A percentile compares a stretch with the other conserved stretches of the same genome.
These are phyloP conservation scores for Equus przewalskii DNA, from an alignment of 2,113 vertebrate genomes.

Conservation along the genomic window DNA sequence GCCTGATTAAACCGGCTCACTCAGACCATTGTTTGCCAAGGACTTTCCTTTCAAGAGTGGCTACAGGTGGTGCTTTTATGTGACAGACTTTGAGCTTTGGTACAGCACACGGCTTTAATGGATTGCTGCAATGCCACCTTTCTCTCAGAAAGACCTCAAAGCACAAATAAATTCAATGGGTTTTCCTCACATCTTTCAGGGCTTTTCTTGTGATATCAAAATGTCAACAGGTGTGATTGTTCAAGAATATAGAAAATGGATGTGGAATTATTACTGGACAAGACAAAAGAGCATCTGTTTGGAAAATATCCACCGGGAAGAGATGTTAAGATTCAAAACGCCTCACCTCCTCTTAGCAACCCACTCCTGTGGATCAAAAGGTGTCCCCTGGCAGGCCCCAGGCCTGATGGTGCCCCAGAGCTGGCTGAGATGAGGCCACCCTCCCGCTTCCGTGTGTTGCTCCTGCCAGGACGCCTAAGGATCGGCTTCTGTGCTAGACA, in stretches of 20 bases:
- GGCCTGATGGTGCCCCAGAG: background rate
- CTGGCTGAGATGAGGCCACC: background rate
- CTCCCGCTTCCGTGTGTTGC: background rate
- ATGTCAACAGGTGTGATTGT: slow-evolving; percentile 78
- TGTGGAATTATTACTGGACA: background rate
- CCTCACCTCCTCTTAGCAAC: background rate
- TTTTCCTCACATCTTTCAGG: slow-evolving; percentile 4
- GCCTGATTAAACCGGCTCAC: slow-evolving; percentile 80
- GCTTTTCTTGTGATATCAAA: slow-evolving; percentile 59
- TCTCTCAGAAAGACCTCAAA: slow-evolving; percentile 70
- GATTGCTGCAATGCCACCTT: slow-evolving; percentile 36
- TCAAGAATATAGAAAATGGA: background rate
- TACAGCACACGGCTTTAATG: background rate
- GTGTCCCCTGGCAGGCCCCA: background rate
- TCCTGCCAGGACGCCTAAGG: background rate
- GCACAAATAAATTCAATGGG: slow-evolving; percentile 45
- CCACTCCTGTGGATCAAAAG: background rate
- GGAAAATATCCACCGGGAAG: background rate
- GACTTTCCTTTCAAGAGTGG: slow-evolving; percentile 74
- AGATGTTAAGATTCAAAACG: slow-evolving; percentile 1
- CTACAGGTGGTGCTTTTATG: slow-evolving; percentile 80
- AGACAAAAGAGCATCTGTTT: slow-evolving; percentile 64
- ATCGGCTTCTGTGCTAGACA: background rate
- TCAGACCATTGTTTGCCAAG: slow-evolving; percentile 83
- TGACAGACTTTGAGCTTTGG: slow-evolving; percentile 65